A percentile compares a stretch with the other conserved stretches of the same genome.
phyloP scores from a whole-genome alignment of 2,797 vertebrate genomes.

The Paedocypris micromegethes region DNA sequence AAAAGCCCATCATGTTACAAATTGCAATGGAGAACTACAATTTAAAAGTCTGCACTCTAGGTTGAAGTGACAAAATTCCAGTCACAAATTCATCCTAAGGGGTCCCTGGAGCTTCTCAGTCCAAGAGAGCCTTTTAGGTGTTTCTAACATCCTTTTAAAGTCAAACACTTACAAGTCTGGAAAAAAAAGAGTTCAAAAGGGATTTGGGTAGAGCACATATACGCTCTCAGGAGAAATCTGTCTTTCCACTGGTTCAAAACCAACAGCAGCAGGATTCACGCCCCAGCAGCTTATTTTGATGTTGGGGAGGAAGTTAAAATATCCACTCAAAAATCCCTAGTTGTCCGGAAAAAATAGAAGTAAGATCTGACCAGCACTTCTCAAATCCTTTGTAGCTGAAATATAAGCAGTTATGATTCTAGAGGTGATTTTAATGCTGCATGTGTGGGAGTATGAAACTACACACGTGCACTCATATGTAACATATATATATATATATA shows the following conservation, averaged over 20 bases:
- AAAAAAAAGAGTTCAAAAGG: conserved; percentile 41
- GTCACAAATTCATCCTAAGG: conserved; percentile 44
- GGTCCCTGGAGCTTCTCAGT: conserved; percentile 43
- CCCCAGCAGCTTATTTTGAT: conserved; percentile 40
- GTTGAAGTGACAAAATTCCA: conserved; percentile 46
- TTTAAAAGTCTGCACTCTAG: conserved; percentile 43
- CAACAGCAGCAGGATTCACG: conserved; percentile 33
- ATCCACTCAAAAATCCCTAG: conserved; percentile 19
- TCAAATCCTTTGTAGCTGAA: background rate
- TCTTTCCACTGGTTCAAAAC: conserved; percentile 44
- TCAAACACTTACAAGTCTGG: conserved; percentile 46
- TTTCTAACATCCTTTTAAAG: conserved; percentile 50
- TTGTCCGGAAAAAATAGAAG: conserved; percentile 1
- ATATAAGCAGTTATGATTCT: too few species aligned
- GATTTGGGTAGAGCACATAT: conserved; percentile 42
- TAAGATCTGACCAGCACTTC: conserved; percentile 5
- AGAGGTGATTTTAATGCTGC: too few species aligned
- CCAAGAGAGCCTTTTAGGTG: conserved; percentile 41
- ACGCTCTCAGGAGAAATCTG: conserved; percentile 37
- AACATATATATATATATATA: background rate
- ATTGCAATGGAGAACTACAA: conserved; percentile 42
- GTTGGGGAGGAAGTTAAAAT: conserved; percentile 28
- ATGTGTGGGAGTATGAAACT: background rate
- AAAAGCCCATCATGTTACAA: conserved; percentile 7
- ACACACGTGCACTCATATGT: background rate